Evolutionary conservation across 1,140 invertebrate species (phyloP), one percentile per base, ranked within the genome.

Genomic region (Whitmania pigra): DNA sequence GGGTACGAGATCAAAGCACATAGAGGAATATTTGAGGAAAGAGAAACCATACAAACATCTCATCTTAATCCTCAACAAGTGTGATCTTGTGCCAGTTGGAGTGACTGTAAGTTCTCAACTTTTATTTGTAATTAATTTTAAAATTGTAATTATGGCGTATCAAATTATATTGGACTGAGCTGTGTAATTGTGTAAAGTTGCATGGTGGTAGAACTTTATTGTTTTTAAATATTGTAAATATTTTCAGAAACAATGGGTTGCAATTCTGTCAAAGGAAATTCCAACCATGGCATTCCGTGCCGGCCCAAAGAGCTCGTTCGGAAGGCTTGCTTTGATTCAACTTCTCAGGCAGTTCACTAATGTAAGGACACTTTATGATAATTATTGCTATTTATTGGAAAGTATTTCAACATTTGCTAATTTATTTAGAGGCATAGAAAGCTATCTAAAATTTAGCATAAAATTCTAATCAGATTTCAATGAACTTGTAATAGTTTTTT

Each of bases 221-320:
- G 6, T 36, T 36, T 36, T 3, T 36, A 36, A n/a, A n/a, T n/a
- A n/a, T n/a, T 36, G 31, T 36, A 36, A 36, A 36, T 49, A 49
- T 63, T 63, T 79, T 53, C 76, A 84, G 84, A 82, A 85, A 82
- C 84, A 83, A 76, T 99, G 96, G 97, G 91, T 97, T 1, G 88
- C 90, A 36, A 89, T 93, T 75, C 84, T 99, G 3, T 97, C 92
- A 78, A 81, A 87, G 25, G 94, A 99, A 82, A 93, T 95, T 84
- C 97, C 97, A 43, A 98, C 97, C 0, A 86, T 99, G 77, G 96
- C 95, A 0, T 99, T 99, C 79, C 94, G 98, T 84, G 94, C 96
- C 0, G 98, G 94, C 20, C 83, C 99, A 63, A 97, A 90, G 63
- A 94, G 99, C 86, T 92, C 95, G 0, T 99, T 99, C 84, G 95